Evolutionary conservation across 2,797 vertebrate species (phyloP), one percentile per base, ranked within the genome.

Genomic region (Pterois miles): DNA sequence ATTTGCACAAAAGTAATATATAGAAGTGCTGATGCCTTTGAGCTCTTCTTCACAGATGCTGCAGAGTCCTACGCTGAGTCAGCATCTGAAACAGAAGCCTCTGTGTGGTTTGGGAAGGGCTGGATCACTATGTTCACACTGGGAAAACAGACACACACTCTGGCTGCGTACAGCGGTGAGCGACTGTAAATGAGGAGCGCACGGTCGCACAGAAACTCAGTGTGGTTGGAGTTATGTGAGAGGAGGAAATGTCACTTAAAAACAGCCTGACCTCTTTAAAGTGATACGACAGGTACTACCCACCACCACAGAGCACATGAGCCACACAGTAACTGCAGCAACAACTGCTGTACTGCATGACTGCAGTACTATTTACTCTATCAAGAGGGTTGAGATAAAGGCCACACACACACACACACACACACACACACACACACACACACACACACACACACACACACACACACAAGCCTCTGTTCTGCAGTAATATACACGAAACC

Each of bases 21-120:
- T 22, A 11, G 18, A 31, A 27, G 5, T 25, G 20, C 23, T 43
- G 33, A 20, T 23, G 54, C 40, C 31, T 74, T 53, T 10, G 67
- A 31, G 5, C 7, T 27, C 46, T 62, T 12, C 33, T 59, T 14
- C 46, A 22, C 53, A 60, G 4, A 68, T 5, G 9, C n/a, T 56
- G 65, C 62, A 59, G 67, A 79, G 27, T 70, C 54, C n/a, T 34
- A 7, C 0, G 43, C 72, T 80, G 76, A 88, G 62, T 76, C 25
- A 76, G 69, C 34, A 63, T 43, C 25, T 34, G 20, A 8, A 71
- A 78, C 78, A 78, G 57, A 65, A 56, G 52, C 33, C 40, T 67
- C 43, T 18, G n/a, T 83, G 78, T 81, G 40, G 60, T 66, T 71
- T 25, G 25, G 23, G 7, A 63, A 53, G 56, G 78, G 74, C 22